phyloP scores from a whole-genome alignment of 2,888 invertebrate species.

The Cryptophagus acutangulus region DNA sequence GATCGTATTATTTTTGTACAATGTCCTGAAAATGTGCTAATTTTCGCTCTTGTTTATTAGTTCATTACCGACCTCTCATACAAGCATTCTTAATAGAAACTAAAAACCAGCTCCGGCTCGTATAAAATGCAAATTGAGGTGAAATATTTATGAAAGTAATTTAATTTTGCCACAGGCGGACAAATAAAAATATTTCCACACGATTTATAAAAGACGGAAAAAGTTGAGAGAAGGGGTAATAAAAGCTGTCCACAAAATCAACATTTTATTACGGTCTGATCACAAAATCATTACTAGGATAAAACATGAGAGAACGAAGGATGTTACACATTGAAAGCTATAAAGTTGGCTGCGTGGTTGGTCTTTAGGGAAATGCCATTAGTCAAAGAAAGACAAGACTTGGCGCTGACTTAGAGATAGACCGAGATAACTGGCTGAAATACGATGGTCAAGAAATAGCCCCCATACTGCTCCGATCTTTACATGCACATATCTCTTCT shows the following conservation, averaged over 20 bases:
- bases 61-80: too few relatives aligned
- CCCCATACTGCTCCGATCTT: constrained; percentile 8
- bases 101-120: too few relatives aligned
- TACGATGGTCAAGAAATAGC: constrained; percentile 25
- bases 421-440: constrained; percentile 25
- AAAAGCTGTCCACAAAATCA: constrained; percentile 17
- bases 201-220: too few relatives aligned
- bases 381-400: constrained; percentile 27
- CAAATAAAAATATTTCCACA: too few relatives aligned
- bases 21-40: too few relatives aligned
- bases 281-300: constrained; percentile 23
- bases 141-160: too few relatives aligned
- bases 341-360: constrained; percentile 25
- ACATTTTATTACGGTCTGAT: constrained; percentile 26
- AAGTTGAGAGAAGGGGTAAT: too few relatives aligned
- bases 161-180: too few relatives aligned
- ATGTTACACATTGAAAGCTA: constrained; percentile 20
- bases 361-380: constrained; percentile 25
- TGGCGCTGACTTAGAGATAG: constrained; percentile 22
- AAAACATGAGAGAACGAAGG: constrained; percentile 12
- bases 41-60: too few relatives aligned
- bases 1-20: too few relatives aligned
- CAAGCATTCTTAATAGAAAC: too few relatives aligned
- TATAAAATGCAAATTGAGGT: too few relatives aligned
- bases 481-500: not conserved